phyloP scores from a whole-genome alignment of 2,888 invertebrate species.

The Biston betularia region DNA sequence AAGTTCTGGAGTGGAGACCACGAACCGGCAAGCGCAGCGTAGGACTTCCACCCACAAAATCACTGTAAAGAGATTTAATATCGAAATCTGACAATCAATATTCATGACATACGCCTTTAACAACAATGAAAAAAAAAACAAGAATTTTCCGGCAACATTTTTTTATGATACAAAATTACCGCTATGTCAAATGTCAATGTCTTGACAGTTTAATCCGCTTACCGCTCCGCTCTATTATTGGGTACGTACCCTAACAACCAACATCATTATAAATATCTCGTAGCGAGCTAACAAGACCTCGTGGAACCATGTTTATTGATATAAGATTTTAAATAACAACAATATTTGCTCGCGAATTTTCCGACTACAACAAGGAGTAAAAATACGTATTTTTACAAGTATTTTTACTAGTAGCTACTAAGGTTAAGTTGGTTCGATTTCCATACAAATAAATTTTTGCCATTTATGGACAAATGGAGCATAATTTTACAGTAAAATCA shows the following conservation, averaged over 20 bases:
- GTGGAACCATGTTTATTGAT: conserved; percentile 13
- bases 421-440: too few relatives aligned
- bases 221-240: conserved; percentile 11
- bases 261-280: conserved; percentile 36
- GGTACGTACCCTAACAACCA: conserved; percentile 7
- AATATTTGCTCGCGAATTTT: neutral
- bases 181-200: conserved; percentile 1
- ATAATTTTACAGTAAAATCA: too few relatives aligned
- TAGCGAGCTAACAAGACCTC: conserved; percentile 17
- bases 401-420: too few relatives aligned
- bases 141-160: conserved; percentile 1
- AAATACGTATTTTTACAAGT: too few relatives aligned
- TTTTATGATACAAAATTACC: conserved; percentile 5
- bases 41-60: too few relatives aligned
- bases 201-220: conserved; percentile 33
- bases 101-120: neutral
- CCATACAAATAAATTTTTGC: too few relatives aligned
- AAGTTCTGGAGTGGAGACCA: too few relatives aligned
- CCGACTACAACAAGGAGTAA: neutral
- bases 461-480: too few relatives aligned
- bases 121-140: neutral
- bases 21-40: too few relatives aligned
- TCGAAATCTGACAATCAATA: neutral
- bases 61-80: neutral
- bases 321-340: neutral